Conservation (phyloP, 2,888 invertebrate species). For the Drosophila barbarae region DNA sequence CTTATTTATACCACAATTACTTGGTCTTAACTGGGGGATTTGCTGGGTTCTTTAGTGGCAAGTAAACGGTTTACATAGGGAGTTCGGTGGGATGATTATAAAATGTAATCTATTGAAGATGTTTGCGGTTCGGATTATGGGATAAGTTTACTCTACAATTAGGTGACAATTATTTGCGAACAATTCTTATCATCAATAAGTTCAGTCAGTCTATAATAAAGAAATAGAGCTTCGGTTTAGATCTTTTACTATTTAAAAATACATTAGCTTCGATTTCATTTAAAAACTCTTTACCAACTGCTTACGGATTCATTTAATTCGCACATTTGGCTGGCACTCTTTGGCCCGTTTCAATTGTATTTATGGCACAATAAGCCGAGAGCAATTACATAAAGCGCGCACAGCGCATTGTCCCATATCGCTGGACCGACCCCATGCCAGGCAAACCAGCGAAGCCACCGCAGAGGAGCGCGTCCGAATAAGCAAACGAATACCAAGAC, state of each 20-base stretch:
- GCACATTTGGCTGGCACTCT: conserved; percentile 19
- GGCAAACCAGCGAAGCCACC: conserved; percentile 14
- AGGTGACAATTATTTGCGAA: not conserved
- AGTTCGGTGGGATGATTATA: not conserved
- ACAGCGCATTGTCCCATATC: conserved; percentile 32
- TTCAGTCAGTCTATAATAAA: too few species aligned
- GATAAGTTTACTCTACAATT: not conserved
- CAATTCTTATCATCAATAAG: not conserved
- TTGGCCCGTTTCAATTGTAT: conserved; percentile 20
- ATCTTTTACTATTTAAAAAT: not conserved
- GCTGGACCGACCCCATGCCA: conserved; percentile 33
- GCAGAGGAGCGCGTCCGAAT: conserved; percentile 1
- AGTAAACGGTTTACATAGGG: conserved; percentile 35
- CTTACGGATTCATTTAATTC: conserved; percentile 15
- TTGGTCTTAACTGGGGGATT: conserved; percentile 48
- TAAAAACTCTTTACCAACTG: conserved; percentile 13
- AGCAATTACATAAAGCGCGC: conserved; percentile 33
- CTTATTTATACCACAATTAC: conserved; percentile 69
- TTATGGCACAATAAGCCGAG: conserved; percentile 27
- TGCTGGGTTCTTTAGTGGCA: conserved; percentile 39
- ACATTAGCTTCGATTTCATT: not conserved
- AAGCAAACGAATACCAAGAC: not conserved
- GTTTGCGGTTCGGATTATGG: conserved; percentile 9
- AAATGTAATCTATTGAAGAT: conserved; percentile 12
- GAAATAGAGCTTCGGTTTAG: not conserved